phyloP scores from a whole-genome alignment of 2,113 vertebrate genomes.

The Bombycilla garrulus region DNA sequence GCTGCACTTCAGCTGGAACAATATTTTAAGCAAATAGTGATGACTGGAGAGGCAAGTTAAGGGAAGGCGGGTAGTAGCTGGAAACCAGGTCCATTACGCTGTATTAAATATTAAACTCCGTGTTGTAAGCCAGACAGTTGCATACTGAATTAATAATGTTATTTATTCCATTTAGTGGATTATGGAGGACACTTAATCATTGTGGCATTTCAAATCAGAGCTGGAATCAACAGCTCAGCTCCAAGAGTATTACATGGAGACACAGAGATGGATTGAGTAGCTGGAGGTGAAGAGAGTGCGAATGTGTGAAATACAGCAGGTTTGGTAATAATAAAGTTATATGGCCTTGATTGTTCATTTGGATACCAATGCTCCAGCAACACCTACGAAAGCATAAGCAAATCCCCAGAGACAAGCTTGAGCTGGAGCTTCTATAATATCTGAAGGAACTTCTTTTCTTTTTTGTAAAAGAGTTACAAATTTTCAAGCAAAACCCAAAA shows the following conservation, averaged over 20 bases:
- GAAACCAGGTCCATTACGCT: not conserved
- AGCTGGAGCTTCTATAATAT: not conserved
- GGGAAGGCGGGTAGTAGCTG: conserved; percentile 32
- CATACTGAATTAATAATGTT: conserved; percentile 46
- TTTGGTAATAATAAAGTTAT: conserved; percentile 21
- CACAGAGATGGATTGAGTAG: not conserved
- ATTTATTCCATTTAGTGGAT: conserved; percentile 41
- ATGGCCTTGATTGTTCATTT: not conserved
- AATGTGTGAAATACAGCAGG: conserved; percentile 32
- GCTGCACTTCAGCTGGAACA: not conserved
- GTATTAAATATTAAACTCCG: conserved; percentile 33
- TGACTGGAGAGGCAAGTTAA: not conserved
- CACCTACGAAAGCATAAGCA: not conserved
- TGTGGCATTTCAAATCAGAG: not conserved
- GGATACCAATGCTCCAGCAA: not conserved
- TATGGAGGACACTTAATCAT: conserved; percentile 5
- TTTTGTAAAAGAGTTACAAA: not conserved
- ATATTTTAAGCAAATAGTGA: conserved; percentile 13
- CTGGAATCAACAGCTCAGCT: not conserved
- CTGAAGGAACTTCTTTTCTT: not conserved
- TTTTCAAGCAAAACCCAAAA: not conserved
- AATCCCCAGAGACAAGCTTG: not conserved
- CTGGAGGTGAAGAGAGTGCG: not conserved
- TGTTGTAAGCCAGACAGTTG: conserved; percentile 17
- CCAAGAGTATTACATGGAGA: not conserved